These are phyloP conservation scores for Dynastes maya DNA, from an alignment of 2,888 invertebrate species.

Conservation along the genomic window DNA sequence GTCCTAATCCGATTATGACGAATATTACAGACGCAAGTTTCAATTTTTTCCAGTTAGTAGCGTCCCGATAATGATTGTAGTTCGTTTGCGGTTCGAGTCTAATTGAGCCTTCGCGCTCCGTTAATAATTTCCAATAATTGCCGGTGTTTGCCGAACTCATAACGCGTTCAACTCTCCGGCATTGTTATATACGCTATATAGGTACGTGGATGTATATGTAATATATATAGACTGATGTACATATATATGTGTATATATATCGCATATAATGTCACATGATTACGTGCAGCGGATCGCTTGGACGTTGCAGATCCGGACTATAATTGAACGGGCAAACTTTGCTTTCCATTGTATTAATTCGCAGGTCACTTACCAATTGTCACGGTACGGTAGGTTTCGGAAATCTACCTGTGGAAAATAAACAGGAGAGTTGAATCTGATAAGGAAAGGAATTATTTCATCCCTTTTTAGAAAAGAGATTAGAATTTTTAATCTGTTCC, in stretches of 20 bases:
- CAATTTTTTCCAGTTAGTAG: constrained; percentile 54
- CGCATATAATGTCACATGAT: constrained; percentile 30
- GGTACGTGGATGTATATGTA: neutral
- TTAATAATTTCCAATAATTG: constrained; percentile 59
- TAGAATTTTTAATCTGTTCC: too few relatives aligned
- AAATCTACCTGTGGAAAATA: too few relatives aligned
- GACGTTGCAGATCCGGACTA: constrained; percentile 18
- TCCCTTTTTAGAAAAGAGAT: too few relatives aligned
- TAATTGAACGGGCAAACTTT: constrained; percentile 13
- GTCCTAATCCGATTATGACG: constrained; percentile 52
- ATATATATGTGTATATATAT: neutral
- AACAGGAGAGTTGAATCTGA: too few relatives aligned
- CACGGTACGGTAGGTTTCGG: neutral
- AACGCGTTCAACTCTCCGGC: constrained; percentile 41
- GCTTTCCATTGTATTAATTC: constrained; percentile 1
- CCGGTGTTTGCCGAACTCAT: constrained; percentile 57
- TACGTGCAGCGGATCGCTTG: constrained; percentile 29
- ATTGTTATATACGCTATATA: constrained; percentile 15
- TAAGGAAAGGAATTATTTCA: too few relatives aligned
- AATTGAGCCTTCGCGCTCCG: constrained; percentile 60
- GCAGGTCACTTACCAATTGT: neutral
- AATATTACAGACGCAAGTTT: constrained; percentile 51
- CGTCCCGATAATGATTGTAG: constrained; percentile 56
- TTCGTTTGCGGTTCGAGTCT: constrained; percentile 59
- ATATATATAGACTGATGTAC: neutral